Base-by-base conservation (phyloP, 2,797 vertebrate species). In the Dicrostonyx torquatus region DNA sequence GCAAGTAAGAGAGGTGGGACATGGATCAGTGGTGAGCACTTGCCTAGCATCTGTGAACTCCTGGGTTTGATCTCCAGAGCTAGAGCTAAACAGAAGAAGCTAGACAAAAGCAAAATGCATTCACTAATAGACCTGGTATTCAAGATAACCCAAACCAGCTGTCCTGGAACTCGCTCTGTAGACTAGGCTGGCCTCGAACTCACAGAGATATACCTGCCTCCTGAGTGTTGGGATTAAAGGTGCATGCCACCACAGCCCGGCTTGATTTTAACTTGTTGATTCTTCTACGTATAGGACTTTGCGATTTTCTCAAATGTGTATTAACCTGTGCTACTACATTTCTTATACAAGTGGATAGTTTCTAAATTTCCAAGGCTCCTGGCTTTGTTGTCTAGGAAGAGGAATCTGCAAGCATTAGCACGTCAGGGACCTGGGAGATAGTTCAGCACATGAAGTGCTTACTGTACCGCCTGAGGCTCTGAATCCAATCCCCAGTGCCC, bases 111-210 rank as follows among this genome's bases (percentile, higher is more conserved):
- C 58, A 4, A 58, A 78, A 58, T 1, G 17, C 45, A 18, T 40
- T 53, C 37, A 89, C 45, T 53, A 79, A 24, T 94, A 79, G 79
- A 87, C 4, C 24, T 88, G 86, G 18, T 77, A 90, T 22, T 91
- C 48, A 90, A 94, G 64, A 72, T 94, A 66, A 58, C 87, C 26
- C 86, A 62, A 94, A 89, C 85, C 73, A 68, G n/a, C 62, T 55
- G 53, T 55, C 53, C 17, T 55, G 53, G 53, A 55, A 55, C 53
- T 55, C 53, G 20, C 18, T 55, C 53, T 55, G 53, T 55, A 18
- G 17, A 18, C 15, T 15, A 55, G 6, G 53, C 53, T 55, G 53
- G 53, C 53, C 53, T 55, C 6, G 17, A 55, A 55, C 17, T 55
- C 53, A 18, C 53, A 55, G 53, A 55, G 6, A 55, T 55, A 18